These are phyloP conservation scores for Hydra vulgaris DNA, from an alignment of 30 jellyfish, hydroid and myxozoan species.

Conservation along the genomic window DNA sequence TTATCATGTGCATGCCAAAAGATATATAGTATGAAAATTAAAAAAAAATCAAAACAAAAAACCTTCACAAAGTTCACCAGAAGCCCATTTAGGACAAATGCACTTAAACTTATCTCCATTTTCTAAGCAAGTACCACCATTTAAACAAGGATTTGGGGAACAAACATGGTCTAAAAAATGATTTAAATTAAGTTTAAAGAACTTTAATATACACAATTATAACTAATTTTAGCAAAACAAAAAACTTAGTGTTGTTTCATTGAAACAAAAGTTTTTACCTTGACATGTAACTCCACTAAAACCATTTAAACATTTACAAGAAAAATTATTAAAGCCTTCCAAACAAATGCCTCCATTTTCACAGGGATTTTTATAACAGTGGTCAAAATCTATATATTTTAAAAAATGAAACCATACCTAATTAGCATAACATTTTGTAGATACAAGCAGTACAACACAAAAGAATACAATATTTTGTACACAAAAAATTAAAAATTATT, in stretches of 20 bases:
- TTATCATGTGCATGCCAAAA: no score
- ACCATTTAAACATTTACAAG: conserved; percentile 63
- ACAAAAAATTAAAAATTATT: neutral
- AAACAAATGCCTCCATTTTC: conserved; percentile 70
- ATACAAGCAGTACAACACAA: neutral
- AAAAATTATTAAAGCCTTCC: conserved; percentile 32
- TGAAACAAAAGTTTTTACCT: conserved; percentile 18
- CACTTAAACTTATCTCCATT: conserved; percentile 54
- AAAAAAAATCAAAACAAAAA: neutral
- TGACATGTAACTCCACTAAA: conserved; percentile 63
- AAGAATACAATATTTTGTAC: neutral
- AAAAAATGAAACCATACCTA: neutral
- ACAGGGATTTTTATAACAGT: conserved; percentile 74
- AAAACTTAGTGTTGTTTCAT: neutral
- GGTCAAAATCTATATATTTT: conserved; percentile 66
- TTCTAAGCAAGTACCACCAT: conserved; percentile 72
- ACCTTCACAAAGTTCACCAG: conserved; percentile 57
- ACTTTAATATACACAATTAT: neutral
- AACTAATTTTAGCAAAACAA: neutral
- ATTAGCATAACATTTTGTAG: no score
- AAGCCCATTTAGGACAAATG: conserved; percentile 33
- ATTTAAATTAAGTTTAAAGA: neutral
- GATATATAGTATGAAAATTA: neutral
- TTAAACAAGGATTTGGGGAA: conserved; percentile 63
- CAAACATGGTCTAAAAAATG: conserved; percentile 40